Conservation (phyloP, 2,113 vertebrate species). For the Benitochromis conjunctus region DNA sequence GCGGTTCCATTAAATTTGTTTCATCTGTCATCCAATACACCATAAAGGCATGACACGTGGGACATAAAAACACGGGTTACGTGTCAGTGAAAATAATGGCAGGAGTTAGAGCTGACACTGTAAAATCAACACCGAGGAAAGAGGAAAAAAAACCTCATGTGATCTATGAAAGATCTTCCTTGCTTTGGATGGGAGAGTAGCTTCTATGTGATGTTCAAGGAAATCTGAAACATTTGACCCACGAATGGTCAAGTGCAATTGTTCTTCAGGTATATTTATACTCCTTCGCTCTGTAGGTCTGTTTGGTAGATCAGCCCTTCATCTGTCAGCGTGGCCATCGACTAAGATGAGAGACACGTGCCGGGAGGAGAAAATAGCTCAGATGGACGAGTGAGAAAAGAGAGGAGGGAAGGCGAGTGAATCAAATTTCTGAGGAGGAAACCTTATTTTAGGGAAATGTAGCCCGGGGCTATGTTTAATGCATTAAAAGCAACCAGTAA, state of each 20-base stretch:
- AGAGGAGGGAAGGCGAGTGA: not conserved
- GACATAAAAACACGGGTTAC: not conserved
- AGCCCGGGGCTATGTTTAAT: not conserved
- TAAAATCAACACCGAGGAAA: not conserved
- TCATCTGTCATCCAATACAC: not conserved
- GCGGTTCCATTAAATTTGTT: conserved; percentile 11
- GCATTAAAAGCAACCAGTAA: not conserved
- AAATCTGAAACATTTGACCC: not conserved
- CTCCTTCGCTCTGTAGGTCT: not conserved
- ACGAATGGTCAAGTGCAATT: not conserved
- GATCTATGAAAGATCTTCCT: not conserved
- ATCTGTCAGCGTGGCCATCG: conserved; percentile 19
- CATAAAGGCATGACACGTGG: not conserved
- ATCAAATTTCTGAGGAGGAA: not conserved
- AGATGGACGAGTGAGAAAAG: not conserved
- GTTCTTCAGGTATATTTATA: not conserved
- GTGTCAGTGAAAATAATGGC: not conserved
- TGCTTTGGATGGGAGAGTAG: not conserved
- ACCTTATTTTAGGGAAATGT: conserved; percentile 10
- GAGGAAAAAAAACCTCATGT: not conserved
- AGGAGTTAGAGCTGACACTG: not conserved
- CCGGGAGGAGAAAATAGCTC: not conserved
- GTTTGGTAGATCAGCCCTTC: not conserved
- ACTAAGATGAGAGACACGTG: conserved; percentile 25
- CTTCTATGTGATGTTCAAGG: not conserved